Evolutionary conservation across 2,113 vertebrate species (phyloP).

Genomic region (Octodon degus): DNA sequence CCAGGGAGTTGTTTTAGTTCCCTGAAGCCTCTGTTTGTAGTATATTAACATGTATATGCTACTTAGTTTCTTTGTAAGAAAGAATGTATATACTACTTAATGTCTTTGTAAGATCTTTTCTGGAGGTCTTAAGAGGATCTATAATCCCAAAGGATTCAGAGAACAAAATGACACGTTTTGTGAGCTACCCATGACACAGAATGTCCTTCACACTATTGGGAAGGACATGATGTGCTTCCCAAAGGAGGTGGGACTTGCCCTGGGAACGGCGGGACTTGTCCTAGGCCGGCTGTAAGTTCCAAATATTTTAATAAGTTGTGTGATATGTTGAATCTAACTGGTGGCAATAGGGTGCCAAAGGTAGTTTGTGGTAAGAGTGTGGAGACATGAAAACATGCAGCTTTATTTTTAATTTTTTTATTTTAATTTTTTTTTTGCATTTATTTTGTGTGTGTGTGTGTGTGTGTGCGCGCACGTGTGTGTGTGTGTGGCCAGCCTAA

Average conservation of each 20-base stretch:
- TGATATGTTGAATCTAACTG: neutral
- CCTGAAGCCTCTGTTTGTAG: neutral
- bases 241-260: neutral
- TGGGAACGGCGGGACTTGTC: neutral
- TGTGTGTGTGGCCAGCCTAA: too few species aligned
- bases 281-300: neutral
- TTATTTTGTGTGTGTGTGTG: too few species aligned
- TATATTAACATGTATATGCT: accelerated
- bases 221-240: neutral
- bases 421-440: too few species aligned
- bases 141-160: neutral
- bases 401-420: neutral
- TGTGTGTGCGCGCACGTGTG: too few species aligned
- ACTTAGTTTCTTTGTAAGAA: neutral
- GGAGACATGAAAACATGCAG: neutral
- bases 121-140: neutral
- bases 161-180: neutral
- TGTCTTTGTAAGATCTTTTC: neutral
- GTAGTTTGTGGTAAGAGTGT: neutral
- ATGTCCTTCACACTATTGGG: neutral
- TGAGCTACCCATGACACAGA: neutral
- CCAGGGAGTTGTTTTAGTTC: neutral
- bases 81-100: neutral
- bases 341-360: neutral
- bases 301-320: neutral